phyloP scores from a whole-genome alignment of 2,113 vertebrate species.

The Hypomesus transpacificus region DNA sequence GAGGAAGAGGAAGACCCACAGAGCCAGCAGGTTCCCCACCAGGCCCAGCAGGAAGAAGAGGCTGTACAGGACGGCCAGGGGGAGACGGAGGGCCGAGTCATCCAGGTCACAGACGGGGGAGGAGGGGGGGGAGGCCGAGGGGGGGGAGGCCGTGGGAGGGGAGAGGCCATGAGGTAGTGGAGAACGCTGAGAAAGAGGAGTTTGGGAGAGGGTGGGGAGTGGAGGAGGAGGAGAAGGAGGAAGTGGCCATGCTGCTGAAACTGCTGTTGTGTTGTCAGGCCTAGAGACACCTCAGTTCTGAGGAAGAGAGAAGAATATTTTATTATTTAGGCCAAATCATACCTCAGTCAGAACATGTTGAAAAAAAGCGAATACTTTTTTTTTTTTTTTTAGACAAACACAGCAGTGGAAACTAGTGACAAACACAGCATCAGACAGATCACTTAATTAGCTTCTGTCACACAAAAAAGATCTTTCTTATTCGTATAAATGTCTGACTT shows the following conservation, averaged over 20 bases:
- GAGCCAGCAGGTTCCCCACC: slow-evolving; percentile 78
- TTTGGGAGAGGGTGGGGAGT: not conserved
- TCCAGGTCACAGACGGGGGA: slow-evolving; percentile 49
- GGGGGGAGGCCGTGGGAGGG: slow-evolving; percentile 27
- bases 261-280: not conserved
- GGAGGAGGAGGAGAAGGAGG: not conserved
- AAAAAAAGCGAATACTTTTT: too few species aligned
- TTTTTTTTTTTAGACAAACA: too few species aligned
- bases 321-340: too few species aligned
- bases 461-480: too few species aligned
- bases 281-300: slow-evolving; percentile 18
- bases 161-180: slow-evolving; percentile 26
- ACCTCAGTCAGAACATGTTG: too few species aligned
- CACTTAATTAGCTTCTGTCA: too few species aligned
- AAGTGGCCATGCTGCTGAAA: slow-evolving; percentile 26
- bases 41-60: slow-evolving; percentile 82
- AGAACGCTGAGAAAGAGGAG: not conserved
- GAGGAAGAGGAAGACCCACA: slow-evolving; percentile 83
- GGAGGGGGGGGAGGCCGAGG: slow-evolving; percentile 26
- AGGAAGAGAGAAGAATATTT: not conserved
- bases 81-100: slow-evolving; percentile 61
- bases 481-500: too few species aligned
- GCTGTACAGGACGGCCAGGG: slow-evolving; percentile 71
- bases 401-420: too few species aligned
- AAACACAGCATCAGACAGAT: too few species aligned